Evolutionary conservation across 2,888 invertebrate species (phyloP).

Genomic region (Diadegma fenestrale): DNA sequence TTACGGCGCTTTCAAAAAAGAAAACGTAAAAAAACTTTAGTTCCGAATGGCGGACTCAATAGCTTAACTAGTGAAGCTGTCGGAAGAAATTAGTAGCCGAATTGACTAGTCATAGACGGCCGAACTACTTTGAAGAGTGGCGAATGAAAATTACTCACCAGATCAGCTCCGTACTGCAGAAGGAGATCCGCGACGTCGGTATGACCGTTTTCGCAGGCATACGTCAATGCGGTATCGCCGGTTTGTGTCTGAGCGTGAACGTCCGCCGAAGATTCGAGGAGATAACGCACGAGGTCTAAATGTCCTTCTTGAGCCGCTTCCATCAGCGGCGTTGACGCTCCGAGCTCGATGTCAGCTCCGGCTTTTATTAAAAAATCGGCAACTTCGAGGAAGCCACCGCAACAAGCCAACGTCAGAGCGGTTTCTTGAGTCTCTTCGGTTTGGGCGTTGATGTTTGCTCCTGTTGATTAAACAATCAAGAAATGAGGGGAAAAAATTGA

Average conservation of each 20-base stretch:
- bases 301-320: slow-evolving; percentile 99
- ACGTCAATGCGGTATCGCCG: slow-evolving; percentile 97
- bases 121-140: too few species aligned
- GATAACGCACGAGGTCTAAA: slow-evolving; percentile 95
- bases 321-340: slow-evolving; percentile 98
- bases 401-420: slow-evolving; percentile 96
- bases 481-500: background rate
- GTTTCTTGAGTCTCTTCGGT: slow-evolving; percentile 99
- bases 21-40: too few species aligned
- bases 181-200: slow-evolving; percentile 98
- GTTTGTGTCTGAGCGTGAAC: slow-evolving; percentile 98
- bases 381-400: slow-evolving; percentile 97
- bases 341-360: slow-evolving; percentile 97
- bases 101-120: too few species aligned
- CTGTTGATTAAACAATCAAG: slow-evolving; percentile 77
- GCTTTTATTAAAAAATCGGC: slow-evolving; percentile 98
- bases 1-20: too few species aligned
- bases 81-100: too few species aligned
- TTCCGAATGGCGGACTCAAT: too few species aligned
- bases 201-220: slow-evolving; percentile 99
- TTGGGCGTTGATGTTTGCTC: slow-evolving; percentile 98
- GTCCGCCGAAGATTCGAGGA: slow-evolving; percentile 94
- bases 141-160: slow-evolving; percentile 85
- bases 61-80: too few species aligned
- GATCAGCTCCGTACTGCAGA: slow-evolving; percentile 94